These are phyloP conservation scores for Candoia aspera DNA, from an alignment of 2,113 vertebrate genomes.

Conservation along the genomic window DNA sequence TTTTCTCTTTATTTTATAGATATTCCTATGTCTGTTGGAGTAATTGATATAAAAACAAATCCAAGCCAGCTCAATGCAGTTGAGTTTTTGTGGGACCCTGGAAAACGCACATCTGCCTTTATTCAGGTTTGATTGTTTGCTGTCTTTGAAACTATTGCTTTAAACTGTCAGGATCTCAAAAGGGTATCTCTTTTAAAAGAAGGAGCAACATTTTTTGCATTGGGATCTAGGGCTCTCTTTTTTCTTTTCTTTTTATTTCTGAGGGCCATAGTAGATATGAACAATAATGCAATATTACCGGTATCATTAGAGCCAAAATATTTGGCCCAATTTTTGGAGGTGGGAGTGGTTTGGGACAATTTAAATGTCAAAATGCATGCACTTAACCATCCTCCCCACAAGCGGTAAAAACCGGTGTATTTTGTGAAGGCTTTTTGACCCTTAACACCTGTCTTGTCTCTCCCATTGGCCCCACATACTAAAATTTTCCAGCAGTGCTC, in stretches of 20 bases:
- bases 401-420: neutral
- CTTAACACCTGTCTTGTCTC: neutral
- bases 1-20: constrained; percentile 69
- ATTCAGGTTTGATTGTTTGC: constrained; percentile 81
- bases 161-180: neutral
- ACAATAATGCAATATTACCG: neutral
- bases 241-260: neutral
- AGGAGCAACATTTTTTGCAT: neutral
- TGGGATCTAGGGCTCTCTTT: neutral
- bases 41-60: constrained; percentile 84
- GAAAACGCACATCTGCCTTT: constrained; percentile 84
- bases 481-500: neutral
- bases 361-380: too few relatives aligned
- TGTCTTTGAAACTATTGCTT: constrained; percentile 40
- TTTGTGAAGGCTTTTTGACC: neutral
- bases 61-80: constrained; percentile 83
- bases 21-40: constrained; percentile 86
- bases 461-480: neutral
- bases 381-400: too few relatives aligned
- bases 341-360: neutral
- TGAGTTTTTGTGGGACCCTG: constrained; percentile 86
- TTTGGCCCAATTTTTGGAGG: neutral
- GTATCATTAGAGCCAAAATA: neutral
- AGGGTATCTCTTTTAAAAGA: neutral
- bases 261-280: neutral